phyloP scores from a whole-genome alignment of 2,797 vertebrate genomes.

The Pelochelys cantorii region DNA sequence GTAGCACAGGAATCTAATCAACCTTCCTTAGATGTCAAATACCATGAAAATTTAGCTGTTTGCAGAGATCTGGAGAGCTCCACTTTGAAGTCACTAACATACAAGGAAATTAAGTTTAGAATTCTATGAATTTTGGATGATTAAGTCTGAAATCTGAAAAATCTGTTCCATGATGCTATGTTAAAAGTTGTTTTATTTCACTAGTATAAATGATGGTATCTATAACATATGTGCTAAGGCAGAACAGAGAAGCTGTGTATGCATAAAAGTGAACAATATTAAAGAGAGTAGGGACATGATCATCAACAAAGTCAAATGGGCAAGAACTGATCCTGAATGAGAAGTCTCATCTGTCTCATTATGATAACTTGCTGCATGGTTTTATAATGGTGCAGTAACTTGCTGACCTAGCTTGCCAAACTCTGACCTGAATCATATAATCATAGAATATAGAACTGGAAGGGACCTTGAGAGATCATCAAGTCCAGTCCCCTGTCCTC shows the following conservation, averaged over 20 bases:
- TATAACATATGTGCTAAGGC: background rate
- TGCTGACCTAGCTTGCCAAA: conserved; percentile 65
- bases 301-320: conserved; percentile 23
- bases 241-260: background rate
- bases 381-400: conserved; percentile 60
- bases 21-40: background rate
- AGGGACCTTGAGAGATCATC: too few species aligned
- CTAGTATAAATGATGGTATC: background rate
- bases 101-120: conserved; percentile 2
- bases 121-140: background rate
- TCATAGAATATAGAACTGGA: too few species aligned
- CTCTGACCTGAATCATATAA: conserved; percentile 3
- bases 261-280: background rate
- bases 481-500: too few species aligned
- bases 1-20: background rate
- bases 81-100: background rate
- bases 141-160: background rate
- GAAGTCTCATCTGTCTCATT: conserved; percentile 50
- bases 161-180: background rate
- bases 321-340: background rate
- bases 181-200: background rate
- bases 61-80: background rate
- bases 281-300: background rate
- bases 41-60: background rate
- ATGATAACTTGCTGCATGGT: conserved; percentile 37